phyloP scores from a whole-genome alignment of 1,140 invertebrate genomes.

The Panagrolaimus sp. region DNA sequence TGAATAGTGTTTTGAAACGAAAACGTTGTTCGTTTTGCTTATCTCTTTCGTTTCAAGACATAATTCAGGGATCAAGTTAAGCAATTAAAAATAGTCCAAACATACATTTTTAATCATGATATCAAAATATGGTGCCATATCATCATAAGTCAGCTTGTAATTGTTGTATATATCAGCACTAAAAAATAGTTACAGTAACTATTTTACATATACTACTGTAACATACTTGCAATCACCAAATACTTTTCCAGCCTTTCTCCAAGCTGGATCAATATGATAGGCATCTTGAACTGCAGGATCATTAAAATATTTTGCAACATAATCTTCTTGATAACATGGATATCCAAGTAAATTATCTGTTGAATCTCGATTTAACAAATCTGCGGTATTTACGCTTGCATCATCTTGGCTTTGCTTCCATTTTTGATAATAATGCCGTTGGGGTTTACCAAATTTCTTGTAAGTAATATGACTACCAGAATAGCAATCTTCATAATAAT shows the following conservation, averaged over 20 bases:
- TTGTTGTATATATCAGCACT: slow-evolving; percentile 33
- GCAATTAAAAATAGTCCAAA: no score
- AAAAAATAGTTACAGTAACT: neutral
- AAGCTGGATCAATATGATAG: slow-evolving; percentile 24
- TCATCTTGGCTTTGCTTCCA: neutral
- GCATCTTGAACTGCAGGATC: slow-evolving; percentile 28
- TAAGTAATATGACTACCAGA: slow-evolving; percentile 12
- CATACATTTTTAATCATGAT: slow-evolving; percentile 24
- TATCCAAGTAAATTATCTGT: slow-evolving; percentile 32
- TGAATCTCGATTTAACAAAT: slow-evolving; percentile 25
- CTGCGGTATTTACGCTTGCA: neutral
- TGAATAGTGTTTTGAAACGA: no score
- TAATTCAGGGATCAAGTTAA: no score
- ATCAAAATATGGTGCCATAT: slow-evolving; percentile 24
- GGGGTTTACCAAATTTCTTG: neutral
- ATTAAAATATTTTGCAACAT: slow-evolving; percentile 27
- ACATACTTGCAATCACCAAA: slow-evolving; percentile 36
- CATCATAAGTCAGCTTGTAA: slow-evolving; percentile 24
- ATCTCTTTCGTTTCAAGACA: no score
- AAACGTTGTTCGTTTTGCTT: no score
- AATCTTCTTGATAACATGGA: slow-evolving; percentile 35
- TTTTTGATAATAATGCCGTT: neutral
- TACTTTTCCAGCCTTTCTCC: slow-evolving; percentile 1
- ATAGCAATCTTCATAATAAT: slow-evolving; percentile 26
- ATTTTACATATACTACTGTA: neutral